Percentiles rank a stretch among this genome's conserved stretches.
Conservation (phyloP, 2,888 invertebrate species). For the Diploptera punctata region DNA sequence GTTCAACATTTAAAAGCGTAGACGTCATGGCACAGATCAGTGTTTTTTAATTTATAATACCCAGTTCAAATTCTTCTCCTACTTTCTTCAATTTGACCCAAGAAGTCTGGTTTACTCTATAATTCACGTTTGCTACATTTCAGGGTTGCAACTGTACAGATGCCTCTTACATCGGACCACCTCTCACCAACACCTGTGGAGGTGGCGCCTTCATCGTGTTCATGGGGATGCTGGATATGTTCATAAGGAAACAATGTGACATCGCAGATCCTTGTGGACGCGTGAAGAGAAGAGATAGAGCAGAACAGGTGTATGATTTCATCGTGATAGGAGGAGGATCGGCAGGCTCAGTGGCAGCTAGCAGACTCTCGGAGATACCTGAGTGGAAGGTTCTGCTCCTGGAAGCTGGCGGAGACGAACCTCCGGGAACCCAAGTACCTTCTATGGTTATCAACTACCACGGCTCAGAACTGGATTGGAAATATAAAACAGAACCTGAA, state of each 20-base stretch:
- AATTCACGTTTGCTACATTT: neutral
- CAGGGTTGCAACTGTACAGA: conserved; percentile 24
- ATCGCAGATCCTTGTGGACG: conserved; percentile 39
- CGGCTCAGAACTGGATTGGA: conserved; percentile 55
- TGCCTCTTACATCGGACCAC: conserved; percentile 36
- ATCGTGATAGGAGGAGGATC: conserved; percentile 83
- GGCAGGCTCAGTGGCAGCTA: conserved; percentile 69
- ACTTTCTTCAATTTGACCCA: no score
- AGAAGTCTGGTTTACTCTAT: no score
- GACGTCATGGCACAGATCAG: no score
- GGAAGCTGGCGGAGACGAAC: conserved; percentile 77
- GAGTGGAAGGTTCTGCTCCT: conserved; percentile 63
- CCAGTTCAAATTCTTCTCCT: no score
- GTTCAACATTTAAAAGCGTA: no score
- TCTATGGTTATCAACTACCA: conserved; percentile 50
- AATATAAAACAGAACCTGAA: conserved; percentile 59
- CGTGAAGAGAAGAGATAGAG: neutral
- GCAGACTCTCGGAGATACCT: conserved; percentile 75
- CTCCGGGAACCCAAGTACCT: conserved; percentile 60
- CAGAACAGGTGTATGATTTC: conserved; percentile 69
- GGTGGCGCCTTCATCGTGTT: conserved; percentile 37
- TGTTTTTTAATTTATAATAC: no score
- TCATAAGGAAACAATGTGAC: conserved; percentile 40
- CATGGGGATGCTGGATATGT: conserved; percentile 41
- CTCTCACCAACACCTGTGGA: conserved; percentile 36